phyloP scores from a whole-genome alignment of 2,888 invertebrate genomes.

The Agrotis exclamationis region DNA sequence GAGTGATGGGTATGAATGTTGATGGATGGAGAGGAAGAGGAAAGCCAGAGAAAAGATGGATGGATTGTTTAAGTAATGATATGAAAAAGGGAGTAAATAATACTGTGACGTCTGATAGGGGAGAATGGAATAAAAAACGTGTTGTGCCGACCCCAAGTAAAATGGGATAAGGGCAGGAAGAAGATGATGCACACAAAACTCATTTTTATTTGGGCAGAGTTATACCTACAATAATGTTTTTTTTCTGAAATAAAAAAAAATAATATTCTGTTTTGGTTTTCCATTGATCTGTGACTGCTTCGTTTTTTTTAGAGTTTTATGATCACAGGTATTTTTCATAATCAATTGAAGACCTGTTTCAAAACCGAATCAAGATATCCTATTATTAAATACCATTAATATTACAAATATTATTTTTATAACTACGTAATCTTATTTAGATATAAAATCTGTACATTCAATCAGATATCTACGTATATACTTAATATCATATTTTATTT shows the following conservation, averaged over 20 bases:
- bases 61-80: no score
- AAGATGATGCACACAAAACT: background rate
- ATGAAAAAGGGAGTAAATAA: no score
- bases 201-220: background rate
- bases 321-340: background rate
- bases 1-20: no score
- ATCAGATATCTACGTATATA: constrained; percentile 27
- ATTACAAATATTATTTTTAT: constrained; percentile 11
- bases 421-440: constrained; percentile 7
- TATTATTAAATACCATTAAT: constrained; percentile 9
- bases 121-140: no score
- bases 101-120: no score
- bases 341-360: background rate
- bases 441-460: constrained; percentile 44
- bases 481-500: constrained; percentile 40
- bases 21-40: no score
- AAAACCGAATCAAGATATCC: constrained; percentile 5
- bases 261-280: background rate
- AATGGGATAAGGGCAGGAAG: no score
- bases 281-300: background rate
- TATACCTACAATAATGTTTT: background rate
- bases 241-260: background rate
- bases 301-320: no score
- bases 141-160: no score
- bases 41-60: no score